A percentile compares a stretch with the other conserved stretches of the same genome.
phyloP scores from a whole-genome alignment of 2,797 vertebrate species.

The Sebastiscus albofasciatus region DNA sequence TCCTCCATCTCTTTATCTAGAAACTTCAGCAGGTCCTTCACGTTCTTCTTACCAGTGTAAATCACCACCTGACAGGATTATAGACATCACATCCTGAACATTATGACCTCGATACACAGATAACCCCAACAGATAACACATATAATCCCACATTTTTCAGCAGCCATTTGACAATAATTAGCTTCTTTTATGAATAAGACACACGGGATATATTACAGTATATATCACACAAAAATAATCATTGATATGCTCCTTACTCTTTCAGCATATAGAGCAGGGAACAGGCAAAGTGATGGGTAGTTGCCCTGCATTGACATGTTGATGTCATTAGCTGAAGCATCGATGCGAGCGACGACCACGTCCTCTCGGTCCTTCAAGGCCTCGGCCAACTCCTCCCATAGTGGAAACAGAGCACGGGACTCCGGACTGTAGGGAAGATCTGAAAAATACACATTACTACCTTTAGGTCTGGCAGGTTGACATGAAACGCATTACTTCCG shows the following conservation, averaged over 20 bases:
- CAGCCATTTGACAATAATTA: too few species aligned
- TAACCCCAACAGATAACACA: neutral
- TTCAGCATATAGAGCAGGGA: conserved; percentile 83
- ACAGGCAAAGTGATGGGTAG: conserved; percentile 87
- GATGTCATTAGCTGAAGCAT: conserved; percentile 90
- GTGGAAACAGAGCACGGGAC: conserved; percentile 82
- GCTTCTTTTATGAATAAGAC: too few species aligned
- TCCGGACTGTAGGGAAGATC: conserved; percentile 88
- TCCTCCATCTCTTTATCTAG: conserved; percentile 84
- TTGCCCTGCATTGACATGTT: conserved; percentile 71
- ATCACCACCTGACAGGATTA: conserved; percentile 81
- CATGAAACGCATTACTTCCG: too few species aligned
- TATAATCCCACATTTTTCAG: too few species aligned
- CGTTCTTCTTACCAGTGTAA: conserved; percentile 82
- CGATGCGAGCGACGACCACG: conserved; percentile 87
- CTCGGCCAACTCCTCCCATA: conserved; percentile 89
- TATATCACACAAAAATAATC: neutral
- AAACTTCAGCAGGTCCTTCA: conserved; percentile 87
- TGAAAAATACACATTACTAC: conserved; percentile 54
- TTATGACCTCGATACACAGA: neutral
- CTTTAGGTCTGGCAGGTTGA: too few species aligned
- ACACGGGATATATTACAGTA: neutral
- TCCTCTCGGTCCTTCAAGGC: conserved; percentile 77
- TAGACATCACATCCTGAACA: neutral
- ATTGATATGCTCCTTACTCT: conserved; percentile 70